phyloP scores from a whole-genome alignment of 2,113 vertebrate genomes.

The Copsychus sechellarum region DNA sequence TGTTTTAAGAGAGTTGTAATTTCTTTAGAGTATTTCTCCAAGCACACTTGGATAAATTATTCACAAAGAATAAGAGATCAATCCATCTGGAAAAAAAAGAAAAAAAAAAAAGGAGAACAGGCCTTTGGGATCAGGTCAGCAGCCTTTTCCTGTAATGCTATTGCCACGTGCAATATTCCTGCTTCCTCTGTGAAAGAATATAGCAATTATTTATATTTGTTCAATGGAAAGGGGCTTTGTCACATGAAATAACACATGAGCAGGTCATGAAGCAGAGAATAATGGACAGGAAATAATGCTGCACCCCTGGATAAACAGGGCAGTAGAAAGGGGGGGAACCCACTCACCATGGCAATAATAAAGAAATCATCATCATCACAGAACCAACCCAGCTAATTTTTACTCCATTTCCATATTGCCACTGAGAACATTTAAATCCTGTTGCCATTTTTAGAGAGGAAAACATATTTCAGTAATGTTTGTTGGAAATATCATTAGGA shows the following conservation, averaged over 20 bases:
- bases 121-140: neutral
- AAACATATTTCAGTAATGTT: constrained; percentile 26
- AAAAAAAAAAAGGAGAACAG: neutral
- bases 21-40: constrained; percentile 3
- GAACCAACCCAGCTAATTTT: neutral
- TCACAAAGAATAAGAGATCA: constrained; percentile 37
- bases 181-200: neutral
- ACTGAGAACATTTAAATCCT: neutral
- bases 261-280: neutral
- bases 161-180: neutral
- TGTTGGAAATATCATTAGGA: constrained; percentile 26
- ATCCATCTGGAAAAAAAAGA: neutral
- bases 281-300: neutral
- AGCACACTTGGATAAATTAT: constrained; percentile 35
- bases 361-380: neutral
- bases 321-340: neutral
- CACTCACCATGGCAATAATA: neutral
- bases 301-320: neutral
- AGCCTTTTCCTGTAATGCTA: neutral
- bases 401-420: neutral
- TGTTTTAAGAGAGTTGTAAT: neutral
- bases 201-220: constrained; percentile 26
- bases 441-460: constrained; percentile 34
- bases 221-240: neutral
- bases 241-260: neutral